Percentiles rank a stretch among this genome's conserved stretches.
These are phyloP conservation scores for Nycteola revayana DNA, from an alignment of 2,888 invertebrate species.

Conservation along the genomic window DNA sequence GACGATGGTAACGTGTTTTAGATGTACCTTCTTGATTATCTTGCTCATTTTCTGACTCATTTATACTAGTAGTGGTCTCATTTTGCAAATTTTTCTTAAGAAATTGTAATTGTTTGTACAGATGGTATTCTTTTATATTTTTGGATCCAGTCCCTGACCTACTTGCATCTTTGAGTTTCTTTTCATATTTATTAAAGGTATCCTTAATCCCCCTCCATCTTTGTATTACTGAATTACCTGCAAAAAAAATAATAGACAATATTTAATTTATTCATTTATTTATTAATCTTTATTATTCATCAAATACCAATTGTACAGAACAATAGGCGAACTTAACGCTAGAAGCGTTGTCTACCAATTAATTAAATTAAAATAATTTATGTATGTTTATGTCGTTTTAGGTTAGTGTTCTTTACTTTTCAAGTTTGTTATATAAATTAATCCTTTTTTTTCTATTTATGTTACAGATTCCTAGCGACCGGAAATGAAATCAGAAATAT, in stretches of 20 bases:
- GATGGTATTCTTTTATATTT: slow-evolving; percentile 26
- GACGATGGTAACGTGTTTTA: slow-evolving; percentile 27
- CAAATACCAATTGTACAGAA: slow-evolving; percentile 21
- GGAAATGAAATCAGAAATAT: slow-evolving; percentile 17
- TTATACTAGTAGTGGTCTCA: slow-evolving; percentile 24
- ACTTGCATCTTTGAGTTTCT: slow-evolving; percentile 30
- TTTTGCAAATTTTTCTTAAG: slow-evolving; percentile 29
- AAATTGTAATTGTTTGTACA: slow-evolving; percentile 30
- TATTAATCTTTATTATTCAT: slow-evolving; percentile 17
- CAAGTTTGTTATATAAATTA: slow-evolving; percentile 22
- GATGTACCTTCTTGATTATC: slow-evolving; percentile 25
- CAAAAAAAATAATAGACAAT: slow-evolving; percentile 20
- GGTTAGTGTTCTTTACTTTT: slow-evolving; percentile 20
- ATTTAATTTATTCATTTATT: slow-evolving; percentile 16
- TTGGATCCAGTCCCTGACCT: slow-evolving; percentile 27
- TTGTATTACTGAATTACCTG: slow-evolving; percentile 26
- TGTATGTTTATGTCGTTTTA: slow-evolving; percentile 20
- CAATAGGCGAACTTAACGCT: slow-evolving; percentile 12
- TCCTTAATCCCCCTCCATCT: slow-evolving; percentile 30
- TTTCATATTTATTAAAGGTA: slow-evolving; percentile 28
- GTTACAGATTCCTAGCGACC: slow-evolving; percentile 18
- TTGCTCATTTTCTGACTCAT: slow-evolving; percentile 23
- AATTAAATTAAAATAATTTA: slow-evolving; percentile 21
- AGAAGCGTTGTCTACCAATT: slow-evolving; percentile 19
- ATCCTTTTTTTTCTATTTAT: slow-evolving; percentile 11